phyloP scores from a whole-genome alignment of 2,797 vertebrate genomes.

The Spinus olivaceus region DNA sequence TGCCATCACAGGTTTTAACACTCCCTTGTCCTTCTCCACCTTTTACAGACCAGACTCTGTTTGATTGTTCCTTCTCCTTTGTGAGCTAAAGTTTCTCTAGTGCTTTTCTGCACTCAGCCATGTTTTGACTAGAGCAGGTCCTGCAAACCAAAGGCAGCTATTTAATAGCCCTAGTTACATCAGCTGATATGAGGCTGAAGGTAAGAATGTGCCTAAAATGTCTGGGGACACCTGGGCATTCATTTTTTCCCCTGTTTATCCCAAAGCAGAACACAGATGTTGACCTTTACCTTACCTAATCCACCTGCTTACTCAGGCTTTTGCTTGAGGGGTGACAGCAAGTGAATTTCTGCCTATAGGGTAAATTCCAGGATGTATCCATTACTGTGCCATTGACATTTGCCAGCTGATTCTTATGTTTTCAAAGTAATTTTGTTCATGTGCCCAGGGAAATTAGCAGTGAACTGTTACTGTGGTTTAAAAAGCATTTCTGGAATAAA shows the following conservation, averaged over 20 bases:
- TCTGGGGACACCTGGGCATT: background rate
- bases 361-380: conserved; percentile 38
- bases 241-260: background rate
- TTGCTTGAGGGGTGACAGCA: conserved; percentile 42
- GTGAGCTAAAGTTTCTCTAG: background rate
- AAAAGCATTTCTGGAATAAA: conserved; percentile 41
- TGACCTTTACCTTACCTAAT: conserved; percentile 46
- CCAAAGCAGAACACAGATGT: conserved; percentile 34
- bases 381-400: conserved; percentile 52
- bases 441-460: conserved; percentile 51
- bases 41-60: background rate
- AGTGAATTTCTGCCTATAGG: conserved; percentile 46
- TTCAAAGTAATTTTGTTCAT: conserved; percentile 51
- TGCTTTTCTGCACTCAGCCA: background rate
- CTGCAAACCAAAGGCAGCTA: background rate
- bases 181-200: background rate
- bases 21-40: background rate
- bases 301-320: conserved; percentile 41
- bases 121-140: background rate
- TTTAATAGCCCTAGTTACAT: background rate
- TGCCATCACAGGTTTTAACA: background rate
- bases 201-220: background rate
- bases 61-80: background rate
- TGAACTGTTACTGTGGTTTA: background rate
- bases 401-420: background rate